Evolutionary conservation across 2,888 invertebrate genomes (phyloP).

Genomic region (Acleris sparsana): DNA sequence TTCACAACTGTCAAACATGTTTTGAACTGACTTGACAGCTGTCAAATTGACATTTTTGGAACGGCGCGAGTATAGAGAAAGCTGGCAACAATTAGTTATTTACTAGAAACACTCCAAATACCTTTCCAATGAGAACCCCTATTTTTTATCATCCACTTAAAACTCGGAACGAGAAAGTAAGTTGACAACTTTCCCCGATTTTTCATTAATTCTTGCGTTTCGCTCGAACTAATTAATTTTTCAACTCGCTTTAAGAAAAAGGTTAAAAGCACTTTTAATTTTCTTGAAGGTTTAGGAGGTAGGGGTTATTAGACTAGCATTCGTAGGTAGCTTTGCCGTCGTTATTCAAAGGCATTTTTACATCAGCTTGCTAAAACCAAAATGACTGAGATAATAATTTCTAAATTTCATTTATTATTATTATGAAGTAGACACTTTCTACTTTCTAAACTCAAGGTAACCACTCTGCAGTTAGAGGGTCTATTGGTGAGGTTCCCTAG

Average conservation of each 20-base stretch:
- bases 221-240: slow-evolving; percentile 38
- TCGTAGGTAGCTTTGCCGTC: background rate
- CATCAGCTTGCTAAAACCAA: no score
- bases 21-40: no score
- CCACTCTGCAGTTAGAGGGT: no score
- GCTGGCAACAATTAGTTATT: slow-evolving; percentile 5
- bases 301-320: background rate
- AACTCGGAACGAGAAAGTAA: slow-evolving; percentile 36
- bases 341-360: no score
- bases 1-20: no score
- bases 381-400: no score
- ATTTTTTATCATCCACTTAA: slow-evolving; percentile 10
- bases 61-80: no score
- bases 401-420: no score
- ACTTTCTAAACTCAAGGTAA: no score
- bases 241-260: slow-evolving; percentile 35
- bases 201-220: slow-evolving; percentile 34
- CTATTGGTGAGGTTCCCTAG: no score
- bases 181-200: slow-evolving; percentile 32
- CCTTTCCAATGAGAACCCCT: slow-evolving; percentile 18
- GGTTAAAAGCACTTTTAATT: slow-evolving; percentile 25
- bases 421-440: no score
- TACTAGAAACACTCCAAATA: slow-evolving; percentile 6
- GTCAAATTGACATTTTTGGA: no score
- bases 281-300: background rate